Percentiles rank a stretch among this genome's conserved stretches.
Evolutionary conservation across 2,797 vertebrate species (phyloP).

Genomic region (Hirundo rustica): DNA sequence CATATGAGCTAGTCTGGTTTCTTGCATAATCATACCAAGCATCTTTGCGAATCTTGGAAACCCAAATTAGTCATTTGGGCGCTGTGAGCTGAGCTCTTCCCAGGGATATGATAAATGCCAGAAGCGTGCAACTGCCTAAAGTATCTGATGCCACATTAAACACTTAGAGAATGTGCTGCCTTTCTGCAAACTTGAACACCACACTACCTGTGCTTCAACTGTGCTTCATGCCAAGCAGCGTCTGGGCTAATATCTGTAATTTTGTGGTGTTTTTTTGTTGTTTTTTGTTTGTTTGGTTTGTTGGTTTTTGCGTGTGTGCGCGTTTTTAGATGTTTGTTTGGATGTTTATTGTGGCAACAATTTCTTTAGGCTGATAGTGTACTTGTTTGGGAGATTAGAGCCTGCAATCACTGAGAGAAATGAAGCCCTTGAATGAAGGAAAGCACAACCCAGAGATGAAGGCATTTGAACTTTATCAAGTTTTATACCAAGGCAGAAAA

Average conservation of each 20-base stretch:
- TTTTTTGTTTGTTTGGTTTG: too few relatives aligned
- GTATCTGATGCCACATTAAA: neutral
- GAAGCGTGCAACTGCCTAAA: neutral
- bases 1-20: constrained; percentile 1
- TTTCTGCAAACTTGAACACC: neutral
- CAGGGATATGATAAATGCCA: constrained; percentile 19
- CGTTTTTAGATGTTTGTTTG: neutral
- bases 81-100: neutral
- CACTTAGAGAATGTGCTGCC: neutral
- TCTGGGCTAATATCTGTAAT: neutral
- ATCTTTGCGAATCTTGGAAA: constrained; percentile 49
- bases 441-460: neutral
- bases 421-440: neutral
- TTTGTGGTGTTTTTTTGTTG: neutral
- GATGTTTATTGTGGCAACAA: rapidly evolving
- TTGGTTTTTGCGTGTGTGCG: too few relatives aligned
- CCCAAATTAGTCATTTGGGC: neutral
- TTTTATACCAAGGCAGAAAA: neutral
- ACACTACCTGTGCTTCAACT: neutral
- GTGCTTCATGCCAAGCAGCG: neutral
- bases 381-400: neutral
- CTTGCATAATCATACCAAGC: neutral
- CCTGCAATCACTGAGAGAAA: neutral
- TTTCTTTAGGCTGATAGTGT: neutral
- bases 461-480: neutral